Percentiles rank a stretch among this genome's conserved stretches.
Conservation (phyloP, 2,113 vertebrate genomes). For the Sitta europaea region DNA sequence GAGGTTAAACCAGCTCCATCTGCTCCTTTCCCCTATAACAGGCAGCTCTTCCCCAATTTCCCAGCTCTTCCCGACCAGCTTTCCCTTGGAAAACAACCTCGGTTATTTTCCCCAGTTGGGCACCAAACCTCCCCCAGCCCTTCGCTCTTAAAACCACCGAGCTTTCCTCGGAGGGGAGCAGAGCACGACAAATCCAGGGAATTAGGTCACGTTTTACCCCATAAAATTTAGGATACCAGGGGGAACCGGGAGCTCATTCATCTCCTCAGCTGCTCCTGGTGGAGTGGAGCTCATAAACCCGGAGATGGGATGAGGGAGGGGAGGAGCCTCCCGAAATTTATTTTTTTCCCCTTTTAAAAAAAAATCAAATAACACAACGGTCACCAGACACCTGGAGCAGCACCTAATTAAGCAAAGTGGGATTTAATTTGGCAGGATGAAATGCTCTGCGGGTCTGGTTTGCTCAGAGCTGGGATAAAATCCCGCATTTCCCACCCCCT, state of each 20-base stretch:
- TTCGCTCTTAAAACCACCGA: not conserved
- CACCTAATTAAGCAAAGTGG: conserved; percentile 19
- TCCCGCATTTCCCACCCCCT: not conserved
- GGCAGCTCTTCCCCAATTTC: not conserved
- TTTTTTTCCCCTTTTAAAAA: not conserved
- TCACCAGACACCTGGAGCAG: not conserved
- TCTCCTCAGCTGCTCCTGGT: not conserved
- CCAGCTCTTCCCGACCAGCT: not conserved
- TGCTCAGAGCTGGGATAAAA: not conserved
- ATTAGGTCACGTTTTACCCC: too few species aligned
- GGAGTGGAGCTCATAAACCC: not conserved
- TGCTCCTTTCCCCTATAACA: not conserved
- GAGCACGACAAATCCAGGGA: too few species aligned
- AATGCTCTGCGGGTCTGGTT: not conserved
- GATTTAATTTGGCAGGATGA: not conserved
- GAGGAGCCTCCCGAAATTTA: not conserved
- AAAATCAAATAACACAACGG: not conserved
- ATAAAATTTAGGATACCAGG: too few species aligned
- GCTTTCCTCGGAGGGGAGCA: too few species aligned
- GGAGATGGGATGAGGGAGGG: not conserved
- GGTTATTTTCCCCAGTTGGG: not conserved
- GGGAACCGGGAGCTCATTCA: not conserved
- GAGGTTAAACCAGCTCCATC: not conserved
- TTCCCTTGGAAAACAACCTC: not conserved
- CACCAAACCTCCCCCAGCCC: not conserved